Conservation (phyloP, 2,113 vertebrate genomes). For the Oreochromis tanganicae region DNA sequence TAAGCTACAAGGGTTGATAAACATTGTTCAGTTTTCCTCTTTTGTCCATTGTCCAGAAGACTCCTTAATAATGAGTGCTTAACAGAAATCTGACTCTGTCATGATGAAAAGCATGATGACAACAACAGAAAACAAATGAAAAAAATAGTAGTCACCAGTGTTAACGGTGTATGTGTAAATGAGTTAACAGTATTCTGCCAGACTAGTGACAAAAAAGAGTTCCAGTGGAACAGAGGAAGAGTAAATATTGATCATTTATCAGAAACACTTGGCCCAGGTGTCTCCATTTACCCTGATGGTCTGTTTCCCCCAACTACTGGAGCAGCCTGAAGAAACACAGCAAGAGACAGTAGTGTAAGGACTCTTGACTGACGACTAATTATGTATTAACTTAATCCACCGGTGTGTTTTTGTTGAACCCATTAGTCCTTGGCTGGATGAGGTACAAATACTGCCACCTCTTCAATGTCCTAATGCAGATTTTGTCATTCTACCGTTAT, state of each 20-base stretch:
- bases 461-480: background rate
- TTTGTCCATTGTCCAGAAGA: background rate
- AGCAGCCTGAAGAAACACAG: background rate
- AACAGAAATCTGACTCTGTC: background rate
- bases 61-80: too few relatives aligned
- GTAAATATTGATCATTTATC: background rate
- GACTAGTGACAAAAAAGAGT: background rate
- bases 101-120: background rate
- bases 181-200: background rate
- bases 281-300: background rate
- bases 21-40: background rate
- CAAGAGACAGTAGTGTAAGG: background rate
- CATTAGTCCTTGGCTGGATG: background rate
- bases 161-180: too few relatives aligned
- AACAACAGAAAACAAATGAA: background rate
- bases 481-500: background rate
- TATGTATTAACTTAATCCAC: background rate
- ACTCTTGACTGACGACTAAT: background rate
- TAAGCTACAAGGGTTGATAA: background rate
- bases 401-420: background rate
- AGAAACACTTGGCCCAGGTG: background rate
- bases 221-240: background rate
- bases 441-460: background rate
- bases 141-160: background rate
- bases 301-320: background rate